Percentiles rank a stretch among this genome's conserved stretches.
Conservation (phyloP, 2,888 invertebrate genomes). For the Desoria tigrina region DNA sequence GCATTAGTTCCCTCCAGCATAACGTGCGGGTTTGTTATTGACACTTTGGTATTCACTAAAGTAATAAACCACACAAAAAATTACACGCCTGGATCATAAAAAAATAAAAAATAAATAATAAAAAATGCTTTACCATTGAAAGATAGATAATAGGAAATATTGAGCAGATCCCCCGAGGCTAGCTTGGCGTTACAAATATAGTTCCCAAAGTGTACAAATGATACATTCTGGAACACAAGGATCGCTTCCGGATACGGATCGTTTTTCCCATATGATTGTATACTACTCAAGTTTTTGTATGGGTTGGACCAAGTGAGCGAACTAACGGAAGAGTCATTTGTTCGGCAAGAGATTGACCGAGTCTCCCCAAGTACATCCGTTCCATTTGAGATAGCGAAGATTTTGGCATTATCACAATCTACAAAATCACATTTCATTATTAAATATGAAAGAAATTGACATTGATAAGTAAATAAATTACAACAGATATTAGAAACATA, state of each 20-base stretch:
- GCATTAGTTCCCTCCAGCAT: slow-evolving; percentile 35
- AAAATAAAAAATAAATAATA: no score
- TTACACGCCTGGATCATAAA: no score
- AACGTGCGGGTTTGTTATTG: slow-evolving; percentile 4
- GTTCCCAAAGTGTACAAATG: slow-evolving; percentile 73
- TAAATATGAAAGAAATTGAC: no score
- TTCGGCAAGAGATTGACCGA: slow-evolving; percentile 22
- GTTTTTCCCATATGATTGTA: slow-evolving; percentile 57
- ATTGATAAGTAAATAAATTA: no score
- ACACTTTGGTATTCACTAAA: slow-evolving; percentile 35
- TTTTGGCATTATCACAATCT: background rate
- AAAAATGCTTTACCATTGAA: slow-evolving; percentile 49
- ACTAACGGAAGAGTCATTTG: slow-evolving; percentile 23
- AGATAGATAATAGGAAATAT: slow-evolving; percentile 34
- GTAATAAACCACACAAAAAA: no score
- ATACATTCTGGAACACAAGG: slow-evolving; percentile 63
- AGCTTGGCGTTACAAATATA: slow-evolving; percentile 62
- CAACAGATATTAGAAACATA: no score
- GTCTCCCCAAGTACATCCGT: slow-evolving; percentile 20
- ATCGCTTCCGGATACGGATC: slow-evolving; percentile 65
- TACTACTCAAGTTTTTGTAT: background rate
- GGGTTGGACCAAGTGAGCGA: background rate
- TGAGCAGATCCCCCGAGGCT: slow-evolving; percentile 26
- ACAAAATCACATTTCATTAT: no score
- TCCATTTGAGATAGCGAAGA: slow-evolving; percentile 21